Evolutionary conservation across 2,888 invertebrate genomes (phyloP), one percentile per base, ranked within the genome.

Genomic region (Melinaea menophilus): DNA sequence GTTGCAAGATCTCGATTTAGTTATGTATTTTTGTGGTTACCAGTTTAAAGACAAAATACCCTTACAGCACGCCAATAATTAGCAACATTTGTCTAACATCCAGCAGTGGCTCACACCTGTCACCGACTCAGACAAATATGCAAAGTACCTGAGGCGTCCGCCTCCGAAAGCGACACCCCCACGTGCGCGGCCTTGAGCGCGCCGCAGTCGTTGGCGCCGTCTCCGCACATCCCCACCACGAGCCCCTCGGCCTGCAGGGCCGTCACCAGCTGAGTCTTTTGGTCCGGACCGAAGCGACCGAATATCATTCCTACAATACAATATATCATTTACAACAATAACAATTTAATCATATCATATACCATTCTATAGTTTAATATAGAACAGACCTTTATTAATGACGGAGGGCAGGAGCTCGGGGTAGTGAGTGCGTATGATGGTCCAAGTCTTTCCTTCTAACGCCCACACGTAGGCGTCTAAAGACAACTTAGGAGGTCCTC

Each of bases 141-240:
- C 22, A 48, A 13, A 13, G 41, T 67, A 91, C 90, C 90, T 37
- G 90, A 94, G 0, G 97, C 96, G 84, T 97, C 97, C 0, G 96
- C 95, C 82, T 97, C 96, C 0, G 97, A 97, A 51, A 97, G 91
- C 1, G 97, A 97, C 67, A 97, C 94, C 34, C 97, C 97, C 41
- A 95, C 95, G 78, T 97, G 96, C 0, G 97, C 97, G 11, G 95
- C 95, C 85, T 96, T 96, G 59, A 97, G 86, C 3, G 97, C 97
- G 55, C 97, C 97, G 81, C 97, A 97, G 85, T 98, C 97, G 84
- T 98, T 95, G 35, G 95, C 95, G 41, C 95, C 95, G 79, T 95
- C 95, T 35, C 94, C 95, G 79, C 93, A 93, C 94, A 93, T 94
- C 60, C 94, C 94, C 62, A 95, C 95, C 56, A 94, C 90, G 74